phyloP scores from a whole-genome alignment of 2,113 vertebrate species.

The Psephotus haematonotus region DNA sequence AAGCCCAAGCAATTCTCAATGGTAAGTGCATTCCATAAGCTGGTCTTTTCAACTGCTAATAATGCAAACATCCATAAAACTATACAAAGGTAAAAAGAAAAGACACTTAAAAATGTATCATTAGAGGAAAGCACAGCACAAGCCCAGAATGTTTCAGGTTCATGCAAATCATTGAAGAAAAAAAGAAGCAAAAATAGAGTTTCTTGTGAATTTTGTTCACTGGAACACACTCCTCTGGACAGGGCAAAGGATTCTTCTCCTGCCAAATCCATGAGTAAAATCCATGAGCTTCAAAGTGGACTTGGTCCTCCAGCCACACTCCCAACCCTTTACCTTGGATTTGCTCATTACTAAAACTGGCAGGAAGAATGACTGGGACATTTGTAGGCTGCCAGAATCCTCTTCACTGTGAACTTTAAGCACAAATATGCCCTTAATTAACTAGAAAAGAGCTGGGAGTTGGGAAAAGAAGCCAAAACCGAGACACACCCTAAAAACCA shows the following conservation, averaged over 20 bases:
- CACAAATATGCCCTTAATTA: constrained; percentile 55
- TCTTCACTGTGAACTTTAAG: neutral
- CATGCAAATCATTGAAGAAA: neutral
- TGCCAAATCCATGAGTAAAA: neutral
- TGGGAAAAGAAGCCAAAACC: constrained; percentile 35
- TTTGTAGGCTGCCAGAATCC: constrained; percentile 24
- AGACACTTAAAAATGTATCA: neutral
- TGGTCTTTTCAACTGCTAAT: neutral
- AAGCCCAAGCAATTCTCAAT: neutral
- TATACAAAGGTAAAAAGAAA: neutral
- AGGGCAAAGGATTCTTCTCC: neutral
- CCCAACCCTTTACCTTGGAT: neutral
- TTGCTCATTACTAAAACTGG: neutral
- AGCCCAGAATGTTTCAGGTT: neutral
- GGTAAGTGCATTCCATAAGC: neutral
- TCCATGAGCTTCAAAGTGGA: neutral
- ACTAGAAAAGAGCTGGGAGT: constrained; percentile 29
- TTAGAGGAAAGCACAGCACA: neutral
- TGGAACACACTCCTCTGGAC: neutral
- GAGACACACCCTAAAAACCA: constrained; percentile 47
- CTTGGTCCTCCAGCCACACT: neutral
- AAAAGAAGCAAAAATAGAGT: neutral
- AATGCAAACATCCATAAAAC: neutral
- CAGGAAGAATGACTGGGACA: neutral
- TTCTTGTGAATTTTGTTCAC: neutral